Evolutionary conservation across 64 coral and sea anemone species (phyloP), one percentile per base, ranked within the genome.

Genomic region (Montipora sp.): DNA sequence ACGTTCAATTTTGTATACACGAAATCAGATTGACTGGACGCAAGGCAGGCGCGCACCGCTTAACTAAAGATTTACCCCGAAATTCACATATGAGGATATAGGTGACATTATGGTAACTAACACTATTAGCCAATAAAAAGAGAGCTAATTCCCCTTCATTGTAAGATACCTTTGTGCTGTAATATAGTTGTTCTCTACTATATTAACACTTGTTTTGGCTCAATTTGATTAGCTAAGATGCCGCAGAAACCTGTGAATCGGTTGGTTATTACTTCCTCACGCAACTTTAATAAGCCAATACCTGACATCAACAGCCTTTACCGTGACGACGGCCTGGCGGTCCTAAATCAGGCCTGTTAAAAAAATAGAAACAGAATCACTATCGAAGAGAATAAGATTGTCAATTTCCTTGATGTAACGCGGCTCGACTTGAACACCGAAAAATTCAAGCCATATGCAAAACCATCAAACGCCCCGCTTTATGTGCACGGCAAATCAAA

Each of bases 401-500:
- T 82, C 48, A 55, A 82, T 10, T 82, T 82, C 48, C 80, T 82
- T 11, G 80, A 82, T 82, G 80, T 82, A 13, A 82, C 80, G 7
- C 11, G 36, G 16, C 20, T 82, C 4, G 80, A 82, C 24, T n/a
- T n/a, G n/a, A n/a, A n/a, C n/a, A n/a, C 0, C 11, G 80, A 13
- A 36, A 82, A 57, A 82, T 82, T 82, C 80, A 57, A 82, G 47
- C 80, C 80, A 55, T 59, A 59, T 18, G 53, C 80, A 36, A 82
- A 89, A 77, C 23, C 74, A 63, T 5, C 50, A 55, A 82, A 53
- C 59, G 55, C 80, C 18, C 15, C 49, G 0, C 23, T 57, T 4
- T 82, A 58, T 55, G 80, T 82, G 48, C 80, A 82, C 50, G 58
- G 80, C 80, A 82, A 82, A 44, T 82, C 80, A 59, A 82, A 53